Conservation (phyloP, 2,797 vertebrate genomes). For the Tiaroga cobitis region DNA sequence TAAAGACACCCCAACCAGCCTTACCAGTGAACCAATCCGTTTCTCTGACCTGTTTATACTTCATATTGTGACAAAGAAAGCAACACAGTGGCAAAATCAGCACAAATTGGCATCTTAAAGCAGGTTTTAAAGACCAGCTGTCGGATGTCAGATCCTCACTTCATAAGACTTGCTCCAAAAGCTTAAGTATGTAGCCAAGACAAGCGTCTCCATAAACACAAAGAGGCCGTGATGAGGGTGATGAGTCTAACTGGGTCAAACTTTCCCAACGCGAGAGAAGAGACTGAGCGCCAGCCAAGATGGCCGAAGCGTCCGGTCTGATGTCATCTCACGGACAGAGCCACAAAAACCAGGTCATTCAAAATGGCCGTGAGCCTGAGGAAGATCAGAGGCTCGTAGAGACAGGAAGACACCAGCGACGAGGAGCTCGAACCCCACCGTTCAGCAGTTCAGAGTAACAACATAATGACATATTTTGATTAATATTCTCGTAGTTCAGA, state of each 20-base stretch:
- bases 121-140: background rate
- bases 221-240: background rate
- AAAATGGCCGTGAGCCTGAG: constrained; percentile 24
- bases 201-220: constrained; percentile 4
- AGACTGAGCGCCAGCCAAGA: constrained; percentile 31
- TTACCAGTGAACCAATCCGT: background rate
- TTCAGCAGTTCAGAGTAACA: background rate
- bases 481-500: background rate
- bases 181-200: background rate
- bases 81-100: background rate
- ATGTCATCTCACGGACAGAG: constrained; percentile 33
- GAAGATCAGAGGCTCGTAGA: background rate
- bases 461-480: background rate
- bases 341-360: constrained; percentile 37
- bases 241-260: constrained; percentile 40
- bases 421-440: background rate
- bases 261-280: constrained; percentile 3
- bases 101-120: background rate
- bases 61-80: background rate
- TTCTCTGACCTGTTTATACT: background rate
- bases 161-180: background rate
- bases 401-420: background rate
- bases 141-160: constrained; percentile 13
- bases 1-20: background rate
- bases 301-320: constrained; percentile 59